These are phyloP conservation scores for Triplophysa siluroides DNA, from an alignment of 2,113 vertebrate genomes.

Conservation along the genomic window DNA sequence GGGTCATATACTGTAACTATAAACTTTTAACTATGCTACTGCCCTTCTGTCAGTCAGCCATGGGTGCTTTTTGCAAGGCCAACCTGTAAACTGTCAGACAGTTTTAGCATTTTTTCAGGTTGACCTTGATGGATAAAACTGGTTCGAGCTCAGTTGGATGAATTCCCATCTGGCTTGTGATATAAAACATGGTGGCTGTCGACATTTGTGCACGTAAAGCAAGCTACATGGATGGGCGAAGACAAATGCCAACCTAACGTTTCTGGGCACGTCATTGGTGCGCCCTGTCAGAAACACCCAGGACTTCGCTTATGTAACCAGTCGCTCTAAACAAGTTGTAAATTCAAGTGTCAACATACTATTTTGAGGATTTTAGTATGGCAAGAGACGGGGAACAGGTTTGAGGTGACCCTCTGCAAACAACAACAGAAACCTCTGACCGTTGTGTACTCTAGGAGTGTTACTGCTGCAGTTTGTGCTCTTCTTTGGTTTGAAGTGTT, in stretches of 20 bases:
- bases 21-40: background rate
- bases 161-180: background rate
- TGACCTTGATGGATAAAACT: background rate
- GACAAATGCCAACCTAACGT: background rate
- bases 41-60: background rate
- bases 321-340: background rate
- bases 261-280: too few species aligned
- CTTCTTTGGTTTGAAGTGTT: background rate
- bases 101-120: background rate
- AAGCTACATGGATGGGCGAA: constrained; percentile 3
- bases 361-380: background rate
- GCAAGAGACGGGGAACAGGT: background rate
- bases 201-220: background rate
- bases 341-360: background rate
- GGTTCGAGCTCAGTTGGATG: background rate
- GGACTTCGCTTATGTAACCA: background rate
- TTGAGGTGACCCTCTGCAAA: background rate
- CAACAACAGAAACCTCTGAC: background rate
- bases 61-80: too few species aligned
- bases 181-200: background rate
- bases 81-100: background rate
- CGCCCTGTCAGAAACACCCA: background rate
- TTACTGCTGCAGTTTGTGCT: background rate
- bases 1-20: background rate
- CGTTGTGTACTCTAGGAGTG: background rate